These are phyloP conservation scores for Drosophila anceps DNA, from an alignment of 2,888 invertebrate genomes.

Conservation along the genomic window DNA sequence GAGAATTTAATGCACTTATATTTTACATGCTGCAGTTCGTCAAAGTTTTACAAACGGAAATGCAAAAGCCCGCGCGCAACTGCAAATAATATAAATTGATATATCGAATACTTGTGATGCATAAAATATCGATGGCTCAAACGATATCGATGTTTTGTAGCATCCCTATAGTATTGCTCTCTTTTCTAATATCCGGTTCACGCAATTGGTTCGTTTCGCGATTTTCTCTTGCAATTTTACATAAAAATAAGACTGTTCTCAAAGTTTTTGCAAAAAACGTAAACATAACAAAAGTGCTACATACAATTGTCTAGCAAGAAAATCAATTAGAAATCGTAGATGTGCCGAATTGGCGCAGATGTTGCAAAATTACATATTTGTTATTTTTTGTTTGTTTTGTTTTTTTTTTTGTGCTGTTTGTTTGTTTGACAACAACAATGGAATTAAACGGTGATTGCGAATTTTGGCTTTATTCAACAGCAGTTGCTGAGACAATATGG, in stretches of 20 bases:
- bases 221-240: constrained; percentile 59
- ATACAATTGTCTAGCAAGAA: constrained; percentile 1
- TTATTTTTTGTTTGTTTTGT: constrained; percentile 42
- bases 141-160: constrained; percentile 28
- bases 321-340: constrained; percentile 1
- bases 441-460: constrained; percentile 16
- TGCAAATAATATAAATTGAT: background rate
- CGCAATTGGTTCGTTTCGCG: constrained; percentile 80
- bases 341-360: constrained; percentile 48
- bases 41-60: background rate
- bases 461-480: constrained; percentile 36
- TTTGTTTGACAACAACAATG: constrained; percentile 25
- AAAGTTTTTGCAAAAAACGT: constrained; percentile 57
- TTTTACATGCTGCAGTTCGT: background rate
- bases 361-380: constrained; percentile 53
- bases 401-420: constrained; percentile 38
- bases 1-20: background rate
- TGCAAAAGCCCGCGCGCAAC: constrained; percentile 1
- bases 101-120: constrained; percentile 2
- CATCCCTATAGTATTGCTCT: constrained; percentile 54
- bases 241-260: constrained; percentile 46
- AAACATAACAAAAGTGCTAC: constrained; percentile 38
- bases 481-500: constrained; percentile 88
- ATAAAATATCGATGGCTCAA: constrained; percentile 21
- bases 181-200: constrained; percentile 84